Percentiles rank a stretch among this genome's conserved stretches.
These are phyloP conservation scores for Leucosticte australis DNA, from an alignment of 2,113 vertebrate species.

Conservation along the genomic window DNA sequence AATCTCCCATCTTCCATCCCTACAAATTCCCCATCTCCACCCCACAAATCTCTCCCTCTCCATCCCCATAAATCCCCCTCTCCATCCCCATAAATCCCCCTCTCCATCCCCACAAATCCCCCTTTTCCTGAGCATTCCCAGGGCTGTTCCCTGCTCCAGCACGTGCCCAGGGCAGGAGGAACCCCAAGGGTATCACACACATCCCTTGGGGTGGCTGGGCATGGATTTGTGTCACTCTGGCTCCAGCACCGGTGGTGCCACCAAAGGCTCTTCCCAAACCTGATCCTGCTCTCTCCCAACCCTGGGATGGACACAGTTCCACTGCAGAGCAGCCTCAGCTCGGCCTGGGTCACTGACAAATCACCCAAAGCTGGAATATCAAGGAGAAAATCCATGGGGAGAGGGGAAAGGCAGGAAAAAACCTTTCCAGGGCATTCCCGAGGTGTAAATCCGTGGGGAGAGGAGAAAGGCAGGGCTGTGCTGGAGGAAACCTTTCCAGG, in stretches of 20 bases:
- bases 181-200: fast-evolving
- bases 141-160: fast-evolving
- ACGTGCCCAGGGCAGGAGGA: neutral
- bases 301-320: fast-evolving
- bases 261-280: neutral
- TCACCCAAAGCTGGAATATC: neutral
- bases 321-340: neutral
- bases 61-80: too few relatives aligned
- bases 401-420: neutral
- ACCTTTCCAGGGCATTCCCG: too few relatives aligned
- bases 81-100: too few relatives aligned
- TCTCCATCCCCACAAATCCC: too few relatives aligned
- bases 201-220: neutral
- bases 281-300: neutral
- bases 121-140: too few relatives aligned
- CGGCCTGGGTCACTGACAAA: neutral
- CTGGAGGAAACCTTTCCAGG: neutral
- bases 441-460: neutral
- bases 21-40: too few relatives aligned
- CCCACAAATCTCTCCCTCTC: too few relatives aligned
- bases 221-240: fast-evolving
- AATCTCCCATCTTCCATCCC: too few relatives aligned
- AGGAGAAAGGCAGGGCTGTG: neutral
- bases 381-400: neutral
- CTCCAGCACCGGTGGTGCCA: neutral